Conservation (phyloP, 2,113 vertebrate genomes). For the Sapajus apella region DNA sequence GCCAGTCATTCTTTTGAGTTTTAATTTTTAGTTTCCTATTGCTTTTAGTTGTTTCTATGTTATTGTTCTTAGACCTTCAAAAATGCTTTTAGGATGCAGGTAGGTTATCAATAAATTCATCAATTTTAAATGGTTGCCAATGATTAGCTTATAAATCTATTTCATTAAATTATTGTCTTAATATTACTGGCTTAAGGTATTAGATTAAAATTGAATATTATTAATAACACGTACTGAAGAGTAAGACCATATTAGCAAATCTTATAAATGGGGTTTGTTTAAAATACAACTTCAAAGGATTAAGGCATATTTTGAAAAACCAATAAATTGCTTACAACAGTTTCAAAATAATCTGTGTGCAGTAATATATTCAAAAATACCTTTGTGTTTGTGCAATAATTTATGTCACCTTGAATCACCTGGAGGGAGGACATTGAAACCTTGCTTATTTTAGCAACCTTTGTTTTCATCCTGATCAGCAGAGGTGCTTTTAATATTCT, state of each 20-base stretch:
- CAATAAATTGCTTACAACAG: not conserved
- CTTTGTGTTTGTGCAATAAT: not conserved
- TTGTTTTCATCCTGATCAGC: not conserved
- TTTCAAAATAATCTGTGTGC: not conserved
- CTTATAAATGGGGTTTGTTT: not conserved
- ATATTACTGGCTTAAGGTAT: not conserved
- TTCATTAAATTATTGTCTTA: not conserved
- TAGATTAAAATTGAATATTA: not conserved
- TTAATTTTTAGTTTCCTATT: not conserved
- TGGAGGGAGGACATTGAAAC: not conserved
- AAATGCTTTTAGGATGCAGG: not conserved
- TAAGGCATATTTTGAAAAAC: not conserved
- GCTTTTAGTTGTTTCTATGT: not conserved
- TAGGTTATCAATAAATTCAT: not conserved
- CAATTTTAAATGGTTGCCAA: not conserved
- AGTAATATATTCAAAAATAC: constrained; percentile 4
- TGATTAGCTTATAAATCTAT: not conserved
- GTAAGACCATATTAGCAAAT: not conserved
- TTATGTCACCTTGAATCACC: constrained; percentile 26
- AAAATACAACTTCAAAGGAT: constrained; percentile 5
- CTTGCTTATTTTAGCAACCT: constrained; percentile 18
- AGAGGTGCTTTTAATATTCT: not conserved
- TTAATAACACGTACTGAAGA: not conserved
- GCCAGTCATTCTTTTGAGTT: not conserved
- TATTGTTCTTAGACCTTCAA: not conserved